Conservation (phyloP, 2,888 invertebrate genomes). For the Laspeyria flexula region DNA sequence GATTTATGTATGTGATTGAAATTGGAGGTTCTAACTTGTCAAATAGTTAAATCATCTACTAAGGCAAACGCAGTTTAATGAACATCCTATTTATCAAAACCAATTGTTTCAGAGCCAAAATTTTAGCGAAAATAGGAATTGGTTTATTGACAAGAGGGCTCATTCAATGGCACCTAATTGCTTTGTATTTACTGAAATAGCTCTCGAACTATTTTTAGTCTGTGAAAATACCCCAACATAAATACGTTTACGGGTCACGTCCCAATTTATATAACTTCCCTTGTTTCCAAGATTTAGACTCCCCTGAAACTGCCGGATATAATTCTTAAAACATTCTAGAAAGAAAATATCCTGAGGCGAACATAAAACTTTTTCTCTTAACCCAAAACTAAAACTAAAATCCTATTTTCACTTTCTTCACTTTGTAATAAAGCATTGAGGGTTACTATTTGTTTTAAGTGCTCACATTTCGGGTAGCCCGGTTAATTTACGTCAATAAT, state of each 20-base stretch:
- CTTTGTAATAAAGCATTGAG: background rate
- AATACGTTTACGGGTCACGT: background rate
- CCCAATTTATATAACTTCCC: constrained; percentile 1
- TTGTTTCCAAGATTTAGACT: constrained; percentile 1
- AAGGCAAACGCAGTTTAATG: too few species aligned
- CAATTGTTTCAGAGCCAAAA: too few species aligned
- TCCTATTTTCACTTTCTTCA: constrained; percentile 11
- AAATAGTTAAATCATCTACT: too few species aligned
- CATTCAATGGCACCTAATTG: too few species aligned
- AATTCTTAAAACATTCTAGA: background rate
- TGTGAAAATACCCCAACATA: background rate
- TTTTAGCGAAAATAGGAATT: too few species aligned
- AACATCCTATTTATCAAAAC: too few species aligned
- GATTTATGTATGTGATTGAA: too few species aligned
- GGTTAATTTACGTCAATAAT: constrained; percentile 24
- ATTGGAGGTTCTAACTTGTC: too few species aligned
- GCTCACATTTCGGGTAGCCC: background rate
- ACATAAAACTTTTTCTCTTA: constrained; percentile 10
- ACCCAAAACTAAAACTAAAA: constrained; percentile 5
- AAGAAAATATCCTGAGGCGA: background rate
- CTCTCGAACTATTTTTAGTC: background rate
- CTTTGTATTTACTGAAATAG: too few species aligned
- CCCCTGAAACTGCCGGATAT: background rate
- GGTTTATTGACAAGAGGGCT: too few species aligned
- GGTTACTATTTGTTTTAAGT: background rate